These are phyloP conservation scores for Onychostoma macrolepis DNA, from an alignment of 2,113 vertebrate genomes.

Conservation along the genomic window DNA sequence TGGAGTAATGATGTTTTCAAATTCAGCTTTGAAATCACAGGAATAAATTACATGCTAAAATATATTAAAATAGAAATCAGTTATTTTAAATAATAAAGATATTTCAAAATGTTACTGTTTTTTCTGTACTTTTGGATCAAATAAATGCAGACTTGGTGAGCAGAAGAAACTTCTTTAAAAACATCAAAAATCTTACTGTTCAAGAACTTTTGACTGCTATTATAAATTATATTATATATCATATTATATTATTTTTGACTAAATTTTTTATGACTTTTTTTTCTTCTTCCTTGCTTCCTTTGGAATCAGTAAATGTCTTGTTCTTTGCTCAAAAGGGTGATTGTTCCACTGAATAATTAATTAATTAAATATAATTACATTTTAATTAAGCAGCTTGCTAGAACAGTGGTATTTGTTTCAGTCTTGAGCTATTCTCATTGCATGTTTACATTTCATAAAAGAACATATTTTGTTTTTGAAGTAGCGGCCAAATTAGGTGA, in stretches of 20 bases:
- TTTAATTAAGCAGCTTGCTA: not conserved
- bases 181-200: no score
- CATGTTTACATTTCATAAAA: not conserved
- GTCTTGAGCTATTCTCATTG: not conserved
- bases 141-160: no score
- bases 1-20: no score
- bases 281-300: not conserved
- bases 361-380: not conserved
- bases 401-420: not conserved
- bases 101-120: no score
- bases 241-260: not conserved
- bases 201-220: no score
- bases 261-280: not conserved
- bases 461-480: not conserved
- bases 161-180: no score
- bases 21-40: no score
- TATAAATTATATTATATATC: not conserved
- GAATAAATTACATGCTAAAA: no score
- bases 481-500: not conserved
- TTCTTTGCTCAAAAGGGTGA: not conserved
- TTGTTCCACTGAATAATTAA: not conserved
- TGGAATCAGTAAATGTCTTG: not conserved
- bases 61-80: no score
- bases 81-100: no score
- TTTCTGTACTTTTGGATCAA: no score